Percentiles rank a stretch among this genome's conserved stretches.
These are phyloP conservation scores for Pristionchus arcanus DNA, from an alignment of 2,888 invertebrate species.

Conservation along the genomic window DNA sequence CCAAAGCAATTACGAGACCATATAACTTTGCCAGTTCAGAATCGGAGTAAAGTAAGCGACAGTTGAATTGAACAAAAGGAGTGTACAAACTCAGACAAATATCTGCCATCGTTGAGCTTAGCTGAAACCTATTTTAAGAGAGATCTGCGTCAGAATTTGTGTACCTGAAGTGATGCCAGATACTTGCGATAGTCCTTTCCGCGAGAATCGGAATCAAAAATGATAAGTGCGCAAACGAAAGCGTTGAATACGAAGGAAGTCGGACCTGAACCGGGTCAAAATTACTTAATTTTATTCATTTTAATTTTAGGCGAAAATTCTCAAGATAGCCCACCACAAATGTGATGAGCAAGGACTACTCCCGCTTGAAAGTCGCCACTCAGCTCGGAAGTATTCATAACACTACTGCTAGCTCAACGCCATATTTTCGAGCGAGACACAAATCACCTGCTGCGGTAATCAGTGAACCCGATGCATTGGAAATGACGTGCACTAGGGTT, in stretches of 20 bases:
- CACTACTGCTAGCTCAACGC: no score
- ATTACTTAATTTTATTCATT: background rate
- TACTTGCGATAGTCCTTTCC: background rate
- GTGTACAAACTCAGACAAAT: background rate
- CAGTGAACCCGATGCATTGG: no score
- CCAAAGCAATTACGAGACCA: background rate
- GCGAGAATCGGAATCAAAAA: background rate
- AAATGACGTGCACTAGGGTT: no score
- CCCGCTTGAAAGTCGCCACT: background rate
- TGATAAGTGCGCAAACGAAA: background rate
- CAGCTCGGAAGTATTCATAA: background rate
- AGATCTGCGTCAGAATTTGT: background rate
- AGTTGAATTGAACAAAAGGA: background rate
- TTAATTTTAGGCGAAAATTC: no score
- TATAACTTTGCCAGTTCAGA: background rate
- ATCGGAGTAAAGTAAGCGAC: background rate
- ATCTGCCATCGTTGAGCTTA: background rate
- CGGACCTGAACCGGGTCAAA: background rate
- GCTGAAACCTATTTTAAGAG: background rate
- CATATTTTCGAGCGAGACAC: no score
- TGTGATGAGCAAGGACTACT: background rate
- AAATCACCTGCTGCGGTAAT: no score
- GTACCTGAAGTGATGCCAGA: background rate
- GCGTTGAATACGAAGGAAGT: background rate
- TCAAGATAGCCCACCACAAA: background rate